Conservation (phyloP, 2,113 vertebrate species). For the Cynocephalus volans region DNA sequence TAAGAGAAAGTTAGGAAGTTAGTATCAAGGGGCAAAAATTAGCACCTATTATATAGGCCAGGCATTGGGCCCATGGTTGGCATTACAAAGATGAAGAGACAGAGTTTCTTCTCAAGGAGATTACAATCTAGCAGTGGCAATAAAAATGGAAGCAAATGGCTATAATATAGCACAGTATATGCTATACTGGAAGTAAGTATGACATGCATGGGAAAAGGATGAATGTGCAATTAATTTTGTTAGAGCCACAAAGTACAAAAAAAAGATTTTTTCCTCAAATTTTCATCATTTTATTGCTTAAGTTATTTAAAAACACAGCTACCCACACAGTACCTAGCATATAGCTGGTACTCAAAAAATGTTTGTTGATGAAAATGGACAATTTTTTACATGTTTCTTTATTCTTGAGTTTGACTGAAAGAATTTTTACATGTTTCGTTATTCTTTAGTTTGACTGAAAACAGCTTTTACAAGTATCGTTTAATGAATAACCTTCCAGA, state of each 20-base stretch:
- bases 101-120: not conserved
- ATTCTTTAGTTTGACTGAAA: slow-evolving; percentile 28
- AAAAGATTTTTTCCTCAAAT: not conserved
- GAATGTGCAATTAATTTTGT: not conserved
- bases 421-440: slow-evolving; percentile 11
- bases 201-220: not conserved
- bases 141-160: not conserved
- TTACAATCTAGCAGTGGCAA: not conserved
- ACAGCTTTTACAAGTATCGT: slow-evolving; percentile 8
- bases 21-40: not conserved
- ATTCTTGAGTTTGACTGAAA: not conserved
- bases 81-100: not conserved
- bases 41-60: not conserved
- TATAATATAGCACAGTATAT: not conserved
- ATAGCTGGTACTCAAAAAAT: not conserved
- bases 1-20: slow-evolving; percentile 45
- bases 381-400: no score
- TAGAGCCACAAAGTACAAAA: slow-evolving; percentile 14
- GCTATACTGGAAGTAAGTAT: not conserved
- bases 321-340: not conserved
- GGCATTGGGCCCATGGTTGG: not conserved
- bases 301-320: slow-evolving; percentile 23
- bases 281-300: slow-evolving; percentile 5
- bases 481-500: not conserved
- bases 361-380: slow-evolving; percentile 17